These are phyloP conservation scores for Scyliorhinus canicula DNA, from an alignment of 2,797 vertebrate species.

Conservation along the genomic window DNA sequence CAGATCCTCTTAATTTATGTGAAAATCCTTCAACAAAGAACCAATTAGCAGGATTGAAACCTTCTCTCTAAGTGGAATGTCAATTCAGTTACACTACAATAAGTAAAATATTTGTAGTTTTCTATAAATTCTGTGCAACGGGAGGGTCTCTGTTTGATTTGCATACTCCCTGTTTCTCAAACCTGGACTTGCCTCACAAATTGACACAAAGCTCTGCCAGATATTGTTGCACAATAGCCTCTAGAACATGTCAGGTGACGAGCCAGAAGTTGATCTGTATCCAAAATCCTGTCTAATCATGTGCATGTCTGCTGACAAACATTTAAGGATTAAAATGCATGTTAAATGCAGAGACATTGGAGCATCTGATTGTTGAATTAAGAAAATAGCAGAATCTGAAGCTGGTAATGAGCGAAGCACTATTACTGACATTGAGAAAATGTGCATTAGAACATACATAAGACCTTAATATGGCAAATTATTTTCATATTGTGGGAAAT, in stretches of 20 bases:
- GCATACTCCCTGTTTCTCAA: not conserved
- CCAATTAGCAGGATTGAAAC: not conserved
- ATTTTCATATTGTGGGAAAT: not conserved
- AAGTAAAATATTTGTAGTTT: not conserved
- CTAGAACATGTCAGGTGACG: not conserved
- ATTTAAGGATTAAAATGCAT: not conserved
- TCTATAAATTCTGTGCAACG: not conserved
- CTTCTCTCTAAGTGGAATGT: not conserved
- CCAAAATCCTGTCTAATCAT: not conserved
- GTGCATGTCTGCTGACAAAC: not conserved
- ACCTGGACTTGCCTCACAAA: not conserved
- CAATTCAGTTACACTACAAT: not conserved
- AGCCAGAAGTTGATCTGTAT: not conserved
- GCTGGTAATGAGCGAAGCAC: not conserved
- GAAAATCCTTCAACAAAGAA: not conserved
- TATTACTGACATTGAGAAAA: not conserved
- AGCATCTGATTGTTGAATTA: not conserved
- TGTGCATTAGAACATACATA: not conserved
- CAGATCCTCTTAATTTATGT: not conserved
- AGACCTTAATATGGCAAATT: not conserved
- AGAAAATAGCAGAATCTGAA: not conserved
- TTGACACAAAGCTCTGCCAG: not conserved
- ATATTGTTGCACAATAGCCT: not conserved
- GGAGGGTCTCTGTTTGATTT: not conserved
- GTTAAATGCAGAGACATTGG: not conserved